These are phyloP conservation scores for Torymus auratus DNA, from an alignment of 2,888 invertebrate species.

Conservation along the genomic window DNA sequence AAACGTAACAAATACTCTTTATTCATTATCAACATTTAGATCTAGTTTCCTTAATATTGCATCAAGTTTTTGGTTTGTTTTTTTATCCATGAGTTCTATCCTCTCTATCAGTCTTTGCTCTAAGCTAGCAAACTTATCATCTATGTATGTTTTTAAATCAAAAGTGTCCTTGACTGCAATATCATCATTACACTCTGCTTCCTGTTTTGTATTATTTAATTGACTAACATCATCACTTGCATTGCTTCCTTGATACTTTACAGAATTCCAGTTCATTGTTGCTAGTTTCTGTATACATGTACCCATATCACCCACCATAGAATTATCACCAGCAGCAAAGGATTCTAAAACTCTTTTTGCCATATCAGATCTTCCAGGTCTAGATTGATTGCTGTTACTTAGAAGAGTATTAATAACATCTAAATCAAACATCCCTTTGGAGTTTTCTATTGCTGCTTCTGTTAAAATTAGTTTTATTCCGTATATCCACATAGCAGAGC, in stretches of 20 bases:
- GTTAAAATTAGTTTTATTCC: slow-evolving; percentile 73
- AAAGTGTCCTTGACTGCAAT: slow-evolving; percentile 12
- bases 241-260: slow-evolving; percentile 25
- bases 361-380: slow-evolving; percentile 55
- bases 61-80: slow-evolving; percentile 73
- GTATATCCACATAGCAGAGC: slow-evolving; percentile 74
- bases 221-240: slow-evolving; percentile 17
- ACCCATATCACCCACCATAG: slow-evolving; percentile 52
- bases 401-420: slow-evolving; percentile 67
- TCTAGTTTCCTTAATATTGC: slow-evolving; percentile 66
- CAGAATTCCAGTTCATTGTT: slow-evolving; percentile 37
- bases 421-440: slow-evolving; percentile 62
- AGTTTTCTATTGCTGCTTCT: slow-evolving; percentile 60
- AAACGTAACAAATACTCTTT: slow-evolving; percentile 34
- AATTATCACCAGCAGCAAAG: slow-evolving; percentile 48
- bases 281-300: slow-evolving; percentile 55
- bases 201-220: slow-evolving; percentile 23
- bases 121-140: slow-evolving; percentile 70
- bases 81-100: slow-evolving; percentile 70
- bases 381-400: slow-evolving; percentile 58
- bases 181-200: slow-evolving; percentile 20
- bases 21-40: slow-evolving; percentile 23
- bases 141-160: slow-evolving; percentile 69
- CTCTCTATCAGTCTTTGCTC: slow-evolving; percentile 69
- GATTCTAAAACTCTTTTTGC: slow-evolving; percentile 60